Evolutionary conservation across 2,113 vertebrate genomes (phyloP), one percentile per base, ranked within the genome.

Genomic region (Sakesphorus luctuosus): DNA sequence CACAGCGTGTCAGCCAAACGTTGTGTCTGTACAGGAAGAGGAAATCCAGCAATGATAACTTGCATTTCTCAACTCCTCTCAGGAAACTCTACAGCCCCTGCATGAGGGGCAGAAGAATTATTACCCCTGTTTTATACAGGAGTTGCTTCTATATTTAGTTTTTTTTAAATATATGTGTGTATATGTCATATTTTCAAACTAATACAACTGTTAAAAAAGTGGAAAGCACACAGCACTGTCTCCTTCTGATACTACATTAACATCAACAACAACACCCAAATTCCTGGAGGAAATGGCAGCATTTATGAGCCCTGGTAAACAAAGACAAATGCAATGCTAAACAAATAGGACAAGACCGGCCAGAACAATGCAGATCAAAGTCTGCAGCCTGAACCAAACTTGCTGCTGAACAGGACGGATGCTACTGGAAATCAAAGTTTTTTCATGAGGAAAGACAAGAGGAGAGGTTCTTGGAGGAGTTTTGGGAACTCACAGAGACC

Each of bases 11-110:
- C 86, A 84, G 76, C 83, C 85, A 90, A 92, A 68, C 0, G 0
- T 76, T 40, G 36, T 3, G 75, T 16, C 90, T 86, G 49, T 9
- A 59, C 83, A 90, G 92, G 90, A 95, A 96, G 44, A 90, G 92
- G 94, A 96, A 97, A 93, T 86, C 79, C 84, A 94, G 90, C 79
- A 96, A 68, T 13, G 90, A 88, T 61, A 95, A 91, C 62, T 31
- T 26, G 47, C 56, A 87, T 94, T 94, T 94, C 90, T 90, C 89
- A 96, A 66, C 78, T 89, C 47, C 65, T 59, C 69, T 84, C 88
- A 78, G 88, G 88, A 92, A 93, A 77, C 69, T 68, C 77, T 38
- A 80, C 46, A 82, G 67, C 44, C 66, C 28, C 56, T 7, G 38
- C 43, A 49, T 5, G 24, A 77, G 33, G 6, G 31, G 24, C 21